Base-by-base conservation (phyloP, 2,113 vertebrate species). In the Micromys minutus region DNA sequence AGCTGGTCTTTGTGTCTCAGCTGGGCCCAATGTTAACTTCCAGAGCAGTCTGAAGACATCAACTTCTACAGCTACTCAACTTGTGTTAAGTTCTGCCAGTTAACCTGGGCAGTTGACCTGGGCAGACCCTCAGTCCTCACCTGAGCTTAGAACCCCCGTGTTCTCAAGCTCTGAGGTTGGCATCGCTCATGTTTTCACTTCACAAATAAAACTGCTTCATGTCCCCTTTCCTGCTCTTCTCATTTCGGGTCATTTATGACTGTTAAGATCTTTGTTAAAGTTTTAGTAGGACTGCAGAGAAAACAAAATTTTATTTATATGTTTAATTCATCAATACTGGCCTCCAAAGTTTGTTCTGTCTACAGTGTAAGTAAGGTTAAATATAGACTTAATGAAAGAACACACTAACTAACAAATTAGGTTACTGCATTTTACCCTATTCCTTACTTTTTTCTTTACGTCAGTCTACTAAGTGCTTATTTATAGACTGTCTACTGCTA, bases 401-500 rank as follows among this genome's bases (percentile, higher is more conserved):
- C 76, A 50, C 42, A 47, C 45, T 89, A 74, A 47, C 36, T 89
- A 4, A 96, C 79, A 92, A 93, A 59, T 83, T 45, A 83, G 47
- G 92, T 45, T 85, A 63, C 84, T 87, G 21, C 59, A 94, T 90
- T 93, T 92, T 71, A 87, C 50, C 50, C 42, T 85, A 34, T 11
- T 34, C 39, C 59, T 63, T 84, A 65, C 7, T 65, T 85, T 75
- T 81, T 69, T 91, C 52, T 65, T 83, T 87, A 93, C 34, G 39
- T 94, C 59, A 93, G 8, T 47, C 36, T 45, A 91, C 29, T 65
- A 91, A 86, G 81, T 69, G 87, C 45, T 92, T 76, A 45, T 76
- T 89, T 81, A 93, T 52, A 89, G 11, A 93, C 0, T 81, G 42
- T 74, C 84, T 86, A 72, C 42, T 95, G 65, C 72, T 95, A 72